Base-by-base conservation (phyloP, 92 coral and sea anemone genomes). In the Epizoanthus scotinus region DNA sequence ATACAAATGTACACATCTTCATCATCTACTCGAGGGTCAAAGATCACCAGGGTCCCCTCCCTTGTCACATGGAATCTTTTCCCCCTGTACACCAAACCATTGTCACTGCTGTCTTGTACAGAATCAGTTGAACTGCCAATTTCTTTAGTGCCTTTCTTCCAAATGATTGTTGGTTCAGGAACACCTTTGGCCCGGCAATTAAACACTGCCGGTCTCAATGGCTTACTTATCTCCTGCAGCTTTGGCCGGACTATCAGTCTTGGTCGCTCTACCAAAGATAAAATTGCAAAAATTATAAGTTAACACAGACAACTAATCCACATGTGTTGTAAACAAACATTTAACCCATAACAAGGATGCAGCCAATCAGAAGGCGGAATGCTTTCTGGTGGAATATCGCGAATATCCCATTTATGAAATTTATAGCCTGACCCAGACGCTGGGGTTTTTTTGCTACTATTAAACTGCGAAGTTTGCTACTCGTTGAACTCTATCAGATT, bases 31-130 rank as follows among this genome's bases (percentile, higher is more conserved):
- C 90, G 88, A 19, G 97, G 97, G 71, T 90, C 91, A 53, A 92
- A 74, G 71, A 92, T 92, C 47, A 92, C 78, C 55, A 92, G 77
- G 64, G 89, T 69, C 4, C 97, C 97, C 85, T 92, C 94, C 74
- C 71, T 83, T 10, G 97, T 92, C 42, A 92, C 82, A 50, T 90
- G 90, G 82, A 72, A 91, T 73, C 94, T 71, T 70, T 87, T 92
- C 2, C 94, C 97, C 67, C 71, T 66, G 85, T 79, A 90, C 61
- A 85, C 87, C 38, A 92, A 83, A 38, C 89, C 87, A 18, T 93
- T 91, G n/a, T 83, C 94, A 26, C 83, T 68, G 2, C 89, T 65
- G 67, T 78, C 83, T 34, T 90, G 91, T 58, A 70, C 84, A 42
- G 63, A 67, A 18, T 70, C 77, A 6, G 94, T 77, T 7, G 91